These are phyloP conservation scores for Chaetops frenatus DNA, from an alignment of 2,113 vertebrate species.

Conservation along the genomic window DNA sequence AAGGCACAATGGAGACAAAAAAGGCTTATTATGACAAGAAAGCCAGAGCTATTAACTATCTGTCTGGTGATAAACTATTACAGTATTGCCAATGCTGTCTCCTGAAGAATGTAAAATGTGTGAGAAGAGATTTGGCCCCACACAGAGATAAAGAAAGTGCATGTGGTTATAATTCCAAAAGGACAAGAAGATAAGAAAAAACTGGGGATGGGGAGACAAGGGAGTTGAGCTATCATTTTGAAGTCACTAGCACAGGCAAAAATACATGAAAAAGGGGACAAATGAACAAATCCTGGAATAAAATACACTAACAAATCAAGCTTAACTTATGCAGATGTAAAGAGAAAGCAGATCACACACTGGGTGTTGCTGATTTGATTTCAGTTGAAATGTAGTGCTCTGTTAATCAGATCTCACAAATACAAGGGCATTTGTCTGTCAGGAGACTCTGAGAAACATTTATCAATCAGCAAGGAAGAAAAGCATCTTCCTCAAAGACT, in stretches of 20 bases:
- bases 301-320: background rate
- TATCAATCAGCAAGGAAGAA: background rate
- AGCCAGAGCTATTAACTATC: background rate
- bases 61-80: slow-evolving; percentile 14
- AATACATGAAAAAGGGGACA: background rate
- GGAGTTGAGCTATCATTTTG: background rate
- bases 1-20: background rate
- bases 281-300: background rate
- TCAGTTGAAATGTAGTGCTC: background rate
- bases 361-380: background rate
- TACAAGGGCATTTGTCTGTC: background rate
- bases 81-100: background rate
- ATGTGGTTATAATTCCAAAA: background rate
- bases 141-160: slow-evolving; percentile 14
- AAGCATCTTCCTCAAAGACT: background rate
- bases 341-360: background rate
- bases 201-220: background rate
- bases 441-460: background rate
- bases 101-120: background rate
- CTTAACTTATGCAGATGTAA: background rate
- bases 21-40: slow-evolving; percentile 26
- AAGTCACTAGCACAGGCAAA: background rate
- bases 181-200: background rate
- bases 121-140: slow-evolving; percentile 5
- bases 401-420: slow-evolving; percentile 12